phyloP scores from a whole-genome alignment of 1,140 invertebrate genomes.

The Leucophenga varia region DNA sequence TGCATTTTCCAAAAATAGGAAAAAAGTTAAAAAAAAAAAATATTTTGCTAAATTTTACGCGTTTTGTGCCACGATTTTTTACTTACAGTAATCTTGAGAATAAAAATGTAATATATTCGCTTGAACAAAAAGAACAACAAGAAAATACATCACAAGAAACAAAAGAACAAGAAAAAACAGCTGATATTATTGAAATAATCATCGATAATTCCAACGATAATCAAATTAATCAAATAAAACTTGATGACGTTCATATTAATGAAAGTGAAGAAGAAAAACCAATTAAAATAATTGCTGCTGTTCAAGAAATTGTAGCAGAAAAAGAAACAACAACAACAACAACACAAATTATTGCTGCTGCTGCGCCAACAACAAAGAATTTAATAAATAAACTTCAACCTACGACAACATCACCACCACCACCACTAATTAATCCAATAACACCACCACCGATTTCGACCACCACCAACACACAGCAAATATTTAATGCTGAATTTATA shows the following conservation, averaged over 20 bases:
- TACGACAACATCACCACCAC: slow-evolving; percentile 6
- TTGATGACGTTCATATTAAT: no score
- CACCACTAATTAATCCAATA: slow-evolving; percentile 14
- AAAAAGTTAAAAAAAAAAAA: slow-evolving; percentile 6
- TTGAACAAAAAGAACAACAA: slow-evolving; percentile 62
- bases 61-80: slow-evolving; percentile 57
- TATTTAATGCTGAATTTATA: slow-evolving; percentile 26
- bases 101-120: slow-evolving; percentile 81
- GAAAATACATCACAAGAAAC: slow-evolving; percentile 12
- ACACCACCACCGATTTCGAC: slow-evolving; percentile 6
- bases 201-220: not conserved
- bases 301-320: no score
- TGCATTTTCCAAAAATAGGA: slow-evolving; percentile 3
- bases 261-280: no score
- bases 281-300: no score
- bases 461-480: slow-evolving; percentile 12
- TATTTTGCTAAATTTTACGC: slow-evolving; percentile 28
- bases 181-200: slow-evolving; percentile 22
- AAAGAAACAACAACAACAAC: slow-evolving; percentile 12
- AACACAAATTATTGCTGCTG: slow-evolving; percentile 24
- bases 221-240: no score
- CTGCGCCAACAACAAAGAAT: slow-evolving; percentile 19
- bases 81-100: slow-evolving; percentile 83
- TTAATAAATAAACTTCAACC: slow-evolving; percentile 18
- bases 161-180: slow-evolving; percentile 21